Evolutionary conservation across 37 sponge, comb jelly and placozoan species (phyloP).

Genomic region (Cliona cf. orientalis): DNA sequence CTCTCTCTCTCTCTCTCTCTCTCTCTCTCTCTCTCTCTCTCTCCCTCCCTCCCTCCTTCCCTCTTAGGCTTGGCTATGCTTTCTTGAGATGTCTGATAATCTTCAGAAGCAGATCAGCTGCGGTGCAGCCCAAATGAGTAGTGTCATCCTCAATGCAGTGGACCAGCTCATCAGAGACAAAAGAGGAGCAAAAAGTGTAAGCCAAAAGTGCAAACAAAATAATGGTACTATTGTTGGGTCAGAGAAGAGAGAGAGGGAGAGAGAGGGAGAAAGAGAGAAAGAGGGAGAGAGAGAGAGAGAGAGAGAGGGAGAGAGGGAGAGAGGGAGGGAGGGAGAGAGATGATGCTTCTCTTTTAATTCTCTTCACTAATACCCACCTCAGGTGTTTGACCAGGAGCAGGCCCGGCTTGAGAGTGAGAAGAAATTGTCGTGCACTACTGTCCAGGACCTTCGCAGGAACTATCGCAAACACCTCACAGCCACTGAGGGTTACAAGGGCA

Average conservation of each 20-base stretch:
- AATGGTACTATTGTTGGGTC: no score
- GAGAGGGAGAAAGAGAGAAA: background rate
- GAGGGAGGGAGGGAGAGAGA: background rate
- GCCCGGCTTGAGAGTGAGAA: conserved; percentile 37
- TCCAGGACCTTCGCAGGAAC: conserved; percentile 42
- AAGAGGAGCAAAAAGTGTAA: conserved; percentile 66
- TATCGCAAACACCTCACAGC: conserved; percentile 20
- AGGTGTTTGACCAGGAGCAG: conserved; percentile 54
- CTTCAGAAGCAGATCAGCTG: conserved; percentile 34
- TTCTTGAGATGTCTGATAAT: conserved; percentile 37
- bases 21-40: no score
- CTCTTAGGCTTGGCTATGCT: conserved; percentile 48
- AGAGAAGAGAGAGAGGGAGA: background rate
- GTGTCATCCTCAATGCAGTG: conserved; percentile 21
- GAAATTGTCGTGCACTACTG: conserved; percentile 14
- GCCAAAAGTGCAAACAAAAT: no score
- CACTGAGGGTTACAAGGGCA: conserved; percentile 53
- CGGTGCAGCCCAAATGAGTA: conserved; percentile 38
- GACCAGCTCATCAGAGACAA: conserved; percentile 72
- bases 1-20: no score
- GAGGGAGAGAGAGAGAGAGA: background rate
- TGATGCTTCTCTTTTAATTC: no score
- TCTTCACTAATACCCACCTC: no score
- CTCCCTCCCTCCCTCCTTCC: background rate
- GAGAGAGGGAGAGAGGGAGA: background rate